Percentiles rank a stretch among this genome's conserved stretches.
phyloP scores from a whole-genome alignment of 2,888 invertebrate species.

The Melanargia galathea region DNA sequence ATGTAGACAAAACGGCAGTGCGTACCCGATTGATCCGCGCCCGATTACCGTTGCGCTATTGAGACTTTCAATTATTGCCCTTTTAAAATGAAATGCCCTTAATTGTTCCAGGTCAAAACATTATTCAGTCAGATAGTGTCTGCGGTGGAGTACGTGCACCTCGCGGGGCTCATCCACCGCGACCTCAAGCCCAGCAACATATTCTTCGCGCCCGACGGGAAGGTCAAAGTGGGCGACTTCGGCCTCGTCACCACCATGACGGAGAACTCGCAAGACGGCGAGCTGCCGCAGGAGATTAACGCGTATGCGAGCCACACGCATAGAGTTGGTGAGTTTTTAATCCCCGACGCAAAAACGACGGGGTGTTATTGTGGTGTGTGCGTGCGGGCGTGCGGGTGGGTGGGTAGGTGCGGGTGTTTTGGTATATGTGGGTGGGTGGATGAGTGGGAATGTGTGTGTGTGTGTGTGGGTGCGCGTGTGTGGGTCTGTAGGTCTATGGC shows the following conservation, averaged over 20 bases:
- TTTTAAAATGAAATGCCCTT: neutral
- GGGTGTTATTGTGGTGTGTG: too few relatives aligned
- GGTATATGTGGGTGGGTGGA: too few relatives aligned
- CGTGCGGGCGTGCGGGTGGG: too few relatives aligned
- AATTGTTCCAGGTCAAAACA: slow-evolving; percentile 73
- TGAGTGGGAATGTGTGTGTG: too few relatives aligned
- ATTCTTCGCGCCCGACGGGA: slow-evolving; percentile 94
- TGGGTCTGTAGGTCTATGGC: too few relatives aligned
- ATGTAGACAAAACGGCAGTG: too few relatives aligned
- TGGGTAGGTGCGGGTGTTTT: too few relatives aligned
- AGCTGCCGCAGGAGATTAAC: slow-evolving; percentile 49
- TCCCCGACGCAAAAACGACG: too few relatives aligned
- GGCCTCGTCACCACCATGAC: slow-evolving; percentile 95
- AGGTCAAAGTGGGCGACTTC: slow-evolving; percentile 98
- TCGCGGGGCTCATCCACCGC: slow-evolving; percentile 95
- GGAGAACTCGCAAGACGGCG: slow-evolving; percentile 60
- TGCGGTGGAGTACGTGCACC: slow-evolving; percentile 97
- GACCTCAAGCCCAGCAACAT: slow-evolving; percentile 91
- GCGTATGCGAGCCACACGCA: slow-evolving; percentile 81
- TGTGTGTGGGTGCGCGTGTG: too few relatives aligned
- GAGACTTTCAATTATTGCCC: too few relatives aligned
- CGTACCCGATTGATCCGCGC: too few relatives aligned
- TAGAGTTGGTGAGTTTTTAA: slow-evolving; percentile 81
- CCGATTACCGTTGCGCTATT: too few relatives aligned
- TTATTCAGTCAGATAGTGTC: slow-evolving; percentile 95